Conservation (phyloP, 2,888 invertebrate genomes). For the Dryobota labecula region DNA sequence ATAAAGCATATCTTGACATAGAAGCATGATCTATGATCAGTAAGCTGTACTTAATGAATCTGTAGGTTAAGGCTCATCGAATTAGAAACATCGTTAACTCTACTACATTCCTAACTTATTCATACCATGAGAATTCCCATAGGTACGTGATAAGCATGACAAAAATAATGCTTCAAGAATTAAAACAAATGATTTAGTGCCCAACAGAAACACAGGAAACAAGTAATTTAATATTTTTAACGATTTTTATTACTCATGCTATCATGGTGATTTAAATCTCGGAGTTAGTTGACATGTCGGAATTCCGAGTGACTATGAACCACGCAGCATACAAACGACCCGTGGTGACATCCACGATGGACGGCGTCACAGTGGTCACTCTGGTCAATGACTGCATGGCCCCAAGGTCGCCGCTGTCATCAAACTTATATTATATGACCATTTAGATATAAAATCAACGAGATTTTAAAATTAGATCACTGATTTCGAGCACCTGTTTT, state of each 20-base stretch:
- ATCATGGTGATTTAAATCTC: constrained; percentile 38
- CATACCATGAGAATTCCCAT: constrained; percentile 15
- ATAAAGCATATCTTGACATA: background rate
- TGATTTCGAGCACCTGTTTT: constrained; percentile 43
- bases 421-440: constrained; percentile 15
- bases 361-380: constrained; percentile 20
- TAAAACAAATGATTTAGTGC: constrained; percentile 34
- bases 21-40: background rate
- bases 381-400: constrained; percentile 52
- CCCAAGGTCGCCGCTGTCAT: constrained; percentile 49
- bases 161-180: constrained; percentile 6
- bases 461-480: constrained; percentile 47
- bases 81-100: constrained; percentile 4
- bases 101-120: constrained; percentile 5
- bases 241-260: constrained; percentile 44
- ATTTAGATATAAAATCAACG: constrained; percentile 24
- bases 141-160: constrained; percentile 31
- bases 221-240: constrained; percentile 44
- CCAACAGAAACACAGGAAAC: constrained; percentile 41
- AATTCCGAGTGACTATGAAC: constrained; percentile 28
- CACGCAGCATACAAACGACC: constrained; percentile 46
- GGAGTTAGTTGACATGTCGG: constrained; percentile 35
- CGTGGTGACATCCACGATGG: constrained; percentile 33
- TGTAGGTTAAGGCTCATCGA: background rate
- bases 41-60: background rate